Conservation (phyloP, 2,797 vertebrate genomes). For the Peromyscus aztecus region DNA sequence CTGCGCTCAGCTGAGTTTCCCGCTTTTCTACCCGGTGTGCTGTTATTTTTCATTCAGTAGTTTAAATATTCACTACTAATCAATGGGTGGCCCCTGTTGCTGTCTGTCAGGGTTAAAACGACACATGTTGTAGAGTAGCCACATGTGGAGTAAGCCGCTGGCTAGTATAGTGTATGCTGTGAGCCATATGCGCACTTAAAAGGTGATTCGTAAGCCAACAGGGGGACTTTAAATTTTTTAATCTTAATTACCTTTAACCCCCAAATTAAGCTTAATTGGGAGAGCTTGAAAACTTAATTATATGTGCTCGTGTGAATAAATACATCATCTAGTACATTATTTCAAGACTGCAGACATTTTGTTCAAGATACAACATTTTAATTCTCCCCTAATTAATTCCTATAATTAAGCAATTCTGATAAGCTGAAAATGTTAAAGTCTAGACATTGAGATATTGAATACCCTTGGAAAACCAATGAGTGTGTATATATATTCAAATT, state of each 20-base stretch:
- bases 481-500: background rate
- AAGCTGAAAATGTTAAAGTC: background rate
- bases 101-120: slow-evolving; percentile 10
- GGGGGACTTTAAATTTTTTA: background rate
- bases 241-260: background rate
- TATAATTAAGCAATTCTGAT: background rate
- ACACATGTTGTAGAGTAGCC: slow-evolving; percentile 13
- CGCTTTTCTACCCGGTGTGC: background rate
- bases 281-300: slow-evolving; percentile 50
- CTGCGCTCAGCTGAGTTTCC: slow-evolving; percentile 27
- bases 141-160: background rate
- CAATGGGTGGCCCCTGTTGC: slow-evolving; percentile 39
- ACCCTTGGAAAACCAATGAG: background rate
- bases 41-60: slow-evolving; percentile 51
- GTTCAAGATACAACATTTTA: background rate
- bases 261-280: slow-evolving; percentile 48
- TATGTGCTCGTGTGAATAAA: background rate
- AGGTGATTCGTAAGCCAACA: slow-evolving; percentile 2
- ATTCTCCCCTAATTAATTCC: slow-evolving; percentile 4
- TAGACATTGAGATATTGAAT: background rate
- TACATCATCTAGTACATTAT: background rate
- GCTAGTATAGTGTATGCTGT: background rate
- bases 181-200: background rate
- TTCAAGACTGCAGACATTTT: slow-evolving; percentile 21
- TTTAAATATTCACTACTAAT: slow-evolving; percentile 72